phyloP scores from a whole-genome alignment of 2,888 invertebrate species.

The Lordiphosa fenestrarum region DNA sequence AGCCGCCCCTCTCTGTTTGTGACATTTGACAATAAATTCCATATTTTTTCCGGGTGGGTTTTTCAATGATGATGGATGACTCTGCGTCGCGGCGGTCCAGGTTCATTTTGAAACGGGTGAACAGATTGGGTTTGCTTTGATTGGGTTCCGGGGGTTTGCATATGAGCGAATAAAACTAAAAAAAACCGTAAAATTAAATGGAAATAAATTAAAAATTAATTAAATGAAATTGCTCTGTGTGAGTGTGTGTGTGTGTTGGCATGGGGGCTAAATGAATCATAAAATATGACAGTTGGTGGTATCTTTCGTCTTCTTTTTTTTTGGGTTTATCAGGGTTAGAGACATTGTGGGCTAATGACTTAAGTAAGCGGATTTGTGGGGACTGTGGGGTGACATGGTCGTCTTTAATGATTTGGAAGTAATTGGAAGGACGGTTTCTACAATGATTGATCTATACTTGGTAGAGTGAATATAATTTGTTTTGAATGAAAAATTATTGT shows the following conservation, averaged over 20 bases:
- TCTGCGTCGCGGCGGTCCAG: conserved; percentile 44
- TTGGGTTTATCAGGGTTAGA: conserved; percentile 40
- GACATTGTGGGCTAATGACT: conserved; percentile 53
- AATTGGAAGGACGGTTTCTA: conserved; percentile 35
- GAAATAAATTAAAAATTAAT: conserved; percentile 71
- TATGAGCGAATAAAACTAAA: conserved; percentile 40
- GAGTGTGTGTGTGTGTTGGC: conserved; percentile 20
- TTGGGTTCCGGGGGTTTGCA: conserved; percentile 50
- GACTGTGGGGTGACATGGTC: conserved; percentile 14
- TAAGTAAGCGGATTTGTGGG: conserved; percentile 16
- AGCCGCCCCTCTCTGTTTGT: conserved; percentile 46
- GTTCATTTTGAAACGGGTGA: conserved; percentile 37
- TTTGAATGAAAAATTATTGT: too few species aligned
- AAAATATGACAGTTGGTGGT: conserved; percentile 49
- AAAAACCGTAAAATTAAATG: conserved; percentile 51
- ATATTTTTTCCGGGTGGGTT: conserved; percentile 35
- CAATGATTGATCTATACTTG: conserved; percentile 33
- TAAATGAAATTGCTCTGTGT: conserved; percentile 54
- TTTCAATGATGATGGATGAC: conserved; percentile 70
- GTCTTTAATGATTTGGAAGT: conserved; percentile 56
- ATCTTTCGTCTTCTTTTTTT: conserved; percentile 21
- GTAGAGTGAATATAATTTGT: conserved; percentile 10
- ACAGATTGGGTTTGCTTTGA: conserved; percentile 37
- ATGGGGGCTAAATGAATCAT: conserved; percentile 56
- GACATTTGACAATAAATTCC: conserved; percentile 68